Evolutionary conservation across 2,113 vertebrate species (phyloP), one percentile per base, ranked within the genome.

Genomic region (Epinephelus lanceolatus): DNA sequence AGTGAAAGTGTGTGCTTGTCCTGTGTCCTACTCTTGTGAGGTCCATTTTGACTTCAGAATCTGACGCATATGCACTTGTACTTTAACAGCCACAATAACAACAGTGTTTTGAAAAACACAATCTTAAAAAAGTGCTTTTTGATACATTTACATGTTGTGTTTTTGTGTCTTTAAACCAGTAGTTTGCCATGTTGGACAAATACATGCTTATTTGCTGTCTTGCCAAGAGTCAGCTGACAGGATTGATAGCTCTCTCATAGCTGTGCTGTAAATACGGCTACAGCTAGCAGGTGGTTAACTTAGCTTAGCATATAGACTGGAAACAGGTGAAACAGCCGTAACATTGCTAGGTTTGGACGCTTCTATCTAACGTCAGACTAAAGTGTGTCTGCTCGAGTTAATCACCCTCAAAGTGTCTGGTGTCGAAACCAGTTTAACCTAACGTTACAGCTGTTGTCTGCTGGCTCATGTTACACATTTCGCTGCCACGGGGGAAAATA

Each of bases 351-450:
- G 14, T 51, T 47, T 12, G 18, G 23, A 33, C 9, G 47, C 59
- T 33, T 68, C 27, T 30, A 33, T 60, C 2, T 73, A 2, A 42
- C 11, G 19, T 81, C 33, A n/a, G 15, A 42, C 9, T 45, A 17
- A 69, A 70, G 14, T 37, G 62, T 60, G 62, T 71, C 6, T 17
- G 42, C 21, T 30, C 5, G 52, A 73, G 53, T 80, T 84, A 77
- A 70, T 82, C 63, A 62, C 45, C 18, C 42, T 65, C 12, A 67
- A 40, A 65, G 78, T 78, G 52, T 61, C 52, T 8, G 14, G 0
- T 82, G 52, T 63, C 77, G 37, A 19, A 19, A 75, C 17, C 62
- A 60, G 70, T 89, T 89, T 78, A 84, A 81, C 62, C 49, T 40
- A 45, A 71, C 19, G 42, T 69, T 51, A 59, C 1, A 30, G 59